phyloP scores from a whole-genome alignment of 1,140 invertebrate genomes.

The Drosophila pseudoobscura region DNA sequence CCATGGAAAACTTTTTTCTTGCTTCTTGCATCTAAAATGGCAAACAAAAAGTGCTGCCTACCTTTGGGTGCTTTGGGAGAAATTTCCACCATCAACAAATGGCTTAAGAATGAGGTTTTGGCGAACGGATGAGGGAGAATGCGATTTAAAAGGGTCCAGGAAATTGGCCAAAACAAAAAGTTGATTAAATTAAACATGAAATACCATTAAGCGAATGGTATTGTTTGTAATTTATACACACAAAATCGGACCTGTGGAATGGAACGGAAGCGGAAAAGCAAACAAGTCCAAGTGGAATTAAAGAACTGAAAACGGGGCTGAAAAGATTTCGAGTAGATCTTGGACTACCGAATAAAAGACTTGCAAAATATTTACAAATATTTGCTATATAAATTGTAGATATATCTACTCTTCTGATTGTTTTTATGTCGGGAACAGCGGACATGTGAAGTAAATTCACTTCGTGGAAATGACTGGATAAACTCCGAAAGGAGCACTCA shows the following conservation, averaged over 20 bases:
- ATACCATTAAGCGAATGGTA: conserved; percentile 2
- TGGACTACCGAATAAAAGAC: too few species aligned
- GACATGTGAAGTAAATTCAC: too few species aligned
- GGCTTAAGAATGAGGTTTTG: background rate
- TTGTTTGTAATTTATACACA: conserved; percentile 2
- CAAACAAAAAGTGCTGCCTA: conserved; percentile 63
- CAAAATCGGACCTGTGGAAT: background rate
- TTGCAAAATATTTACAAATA: too few species aligned
- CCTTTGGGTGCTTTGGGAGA: conserved; percentile 35
- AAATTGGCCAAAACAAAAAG: conserved; percentile 12
- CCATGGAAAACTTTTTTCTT: conserved; percentile 24
- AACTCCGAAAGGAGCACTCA: too few species aligned
- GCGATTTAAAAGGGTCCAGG: background rate
- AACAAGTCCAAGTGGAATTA: background rate
- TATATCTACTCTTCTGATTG: too few species aligned
- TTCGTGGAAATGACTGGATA: too few species aligned
- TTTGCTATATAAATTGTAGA: too few species aligned
- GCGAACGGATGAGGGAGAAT: background rate
- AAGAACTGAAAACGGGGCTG: too few species aligned
- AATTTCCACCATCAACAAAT: conserved; percentile 11
- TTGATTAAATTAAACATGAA: conserved; percentile 18
- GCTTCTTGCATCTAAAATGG: conserved; percentile 5
- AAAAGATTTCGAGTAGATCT: too few species aligned
- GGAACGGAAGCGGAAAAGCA: too few species aligned
- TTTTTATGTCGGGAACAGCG: too few species aligned